phyloP scores from a whole-genome alignment of 2,797 vertebrate genomes.

The Xerus rutilus region DNA sequence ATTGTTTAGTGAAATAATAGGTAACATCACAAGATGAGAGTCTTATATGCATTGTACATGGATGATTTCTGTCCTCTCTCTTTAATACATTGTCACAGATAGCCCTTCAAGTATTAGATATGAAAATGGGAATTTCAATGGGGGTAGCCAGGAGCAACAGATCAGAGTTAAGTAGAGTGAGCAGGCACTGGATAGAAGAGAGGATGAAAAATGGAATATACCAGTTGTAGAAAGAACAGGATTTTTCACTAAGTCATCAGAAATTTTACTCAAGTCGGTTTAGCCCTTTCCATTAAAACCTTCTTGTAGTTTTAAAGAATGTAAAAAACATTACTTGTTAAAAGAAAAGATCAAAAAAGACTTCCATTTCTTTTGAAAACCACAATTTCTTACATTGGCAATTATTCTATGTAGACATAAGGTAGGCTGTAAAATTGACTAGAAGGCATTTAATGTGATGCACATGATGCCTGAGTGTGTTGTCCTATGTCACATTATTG shows the following conservation, averaged over 20 bases:
- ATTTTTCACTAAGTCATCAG: not conserved
- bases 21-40: not conserved
- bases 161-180: not conserved
- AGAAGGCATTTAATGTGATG: not conserved
- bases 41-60: not conserved
- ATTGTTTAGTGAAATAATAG: not conserved
- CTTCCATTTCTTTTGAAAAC: conserved; percentile 36
- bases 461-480: not conserved
- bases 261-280: not conserved
- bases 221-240: fast-evolving
- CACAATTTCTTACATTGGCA: not conserved
- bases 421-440: not conserved
- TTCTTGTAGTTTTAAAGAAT: conserved; percentile 17
- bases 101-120: not conserved
- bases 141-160: not conserved
- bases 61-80: not conserved
- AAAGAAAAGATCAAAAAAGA: not conserved
- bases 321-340: not conserved
- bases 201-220: not conserved
- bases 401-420: not conserved
- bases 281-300: not conserved
- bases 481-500: not conserved
- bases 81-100: not conserved
- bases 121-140: not conserved
- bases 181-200: not conserved